Conservation (phyloP, 2,797 vertebrate genomes). For the Neopelma chrysocephalum region DNA sequence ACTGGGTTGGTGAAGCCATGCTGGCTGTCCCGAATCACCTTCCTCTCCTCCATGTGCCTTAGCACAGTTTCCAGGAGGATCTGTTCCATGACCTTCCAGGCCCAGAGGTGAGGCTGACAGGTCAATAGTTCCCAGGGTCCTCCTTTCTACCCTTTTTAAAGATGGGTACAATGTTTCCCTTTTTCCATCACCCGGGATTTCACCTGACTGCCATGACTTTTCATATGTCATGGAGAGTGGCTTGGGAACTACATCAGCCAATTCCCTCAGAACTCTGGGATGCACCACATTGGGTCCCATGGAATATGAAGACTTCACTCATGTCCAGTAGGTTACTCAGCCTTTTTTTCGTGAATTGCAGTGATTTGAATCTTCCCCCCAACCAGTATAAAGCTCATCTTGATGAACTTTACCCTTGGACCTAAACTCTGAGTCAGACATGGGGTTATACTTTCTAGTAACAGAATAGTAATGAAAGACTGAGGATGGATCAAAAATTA, state of each 20-base stretch:
- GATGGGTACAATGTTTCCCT: not conserved
- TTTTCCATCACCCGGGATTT: not conserved
- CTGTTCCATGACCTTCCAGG: not conserved
- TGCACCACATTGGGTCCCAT: not conserved
- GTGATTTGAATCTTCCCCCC: not conserved
- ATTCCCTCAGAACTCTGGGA: not conserved
- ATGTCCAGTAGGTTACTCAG: not conserved
- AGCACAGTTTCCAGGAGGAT: not conserved
- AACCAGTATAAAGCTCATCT: not conserved
- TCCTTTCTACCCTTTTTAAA: not conserved
- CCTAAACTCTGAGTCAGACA: not conserved
- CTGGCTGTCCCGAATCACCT: not conserved
- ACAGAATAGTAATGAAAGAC: not conserved
- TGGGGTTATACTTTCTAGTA: not conserved
- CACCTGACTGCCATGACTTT: not conserved
- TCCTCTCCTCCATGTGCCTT: not conserved
- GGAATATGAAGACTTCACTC: not conserved
- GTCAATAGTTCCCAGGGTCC: not conserved
- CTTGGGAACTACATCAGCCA: not conserved
- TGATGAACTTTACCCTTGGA: not conserved
- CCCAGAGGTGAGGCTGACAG: not conserved
- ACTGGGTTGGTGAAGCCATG: not conserved
- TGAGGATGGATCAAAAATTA: not conserved
- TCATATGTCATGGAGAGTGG: not conserved
- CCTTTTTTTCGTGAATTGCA: not conserved